Conservation (phyloP, 2,113 vertebrate species). For the Pedionomus torquatus region DNA sequence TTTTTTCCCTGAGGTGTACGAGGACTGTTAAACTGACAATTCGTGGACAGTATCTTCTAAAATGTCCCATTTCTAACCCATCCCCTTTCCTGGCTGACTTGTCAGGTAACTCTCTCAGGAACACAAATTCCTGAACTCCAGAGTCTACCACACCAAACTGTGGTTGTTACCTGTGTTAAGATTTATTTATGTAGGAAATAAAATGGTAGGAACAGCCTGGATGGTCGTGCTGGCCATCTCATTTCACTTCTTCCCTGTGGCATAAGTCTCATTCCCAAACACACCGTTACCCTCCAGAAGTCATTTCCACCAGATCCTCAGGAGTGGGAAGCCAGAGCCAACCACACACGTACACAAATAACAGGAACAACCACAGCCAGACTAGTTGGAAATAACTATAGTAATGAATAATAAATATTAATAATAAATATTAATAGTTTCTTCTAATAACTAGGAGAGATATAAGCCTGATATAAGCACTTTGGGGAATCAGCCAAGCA, state of each 20-base stretch:
- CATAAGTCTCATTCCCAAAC: neutral
- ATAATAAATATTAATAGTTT: too few relatives aligned
- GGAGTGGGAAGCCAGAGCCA: neutral
- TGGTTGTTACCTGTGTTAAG: neutral
- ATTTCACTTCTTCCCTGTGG: neutral
- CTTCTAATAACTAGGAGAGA: neutral
- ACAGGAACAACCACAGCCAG: neutral
- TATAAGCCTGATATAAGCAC: neutral
- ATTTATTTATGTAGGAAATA: neutral
- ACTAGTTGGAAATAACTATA: neutral
- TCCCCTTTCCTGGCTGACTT: neutral
- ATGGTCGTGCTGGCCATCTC: neutral
- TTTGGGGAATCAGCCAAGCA: neutral
- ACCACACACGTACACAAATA: neutral
- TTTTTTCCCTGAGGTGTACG: fast-evolving
- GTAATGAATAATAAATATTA: too few relatives aligned
- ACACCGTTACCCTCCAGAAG: neutral
- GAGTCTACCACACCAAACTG: neutral
- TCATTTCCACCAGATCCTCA: neutral
- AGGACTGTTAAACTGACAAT: neutral
- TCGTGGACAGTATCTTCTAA: neutral
- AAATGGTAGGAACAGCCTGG: neutral
- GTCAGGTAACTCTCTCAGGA: neutral
- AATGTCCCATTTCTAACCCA: neutral
- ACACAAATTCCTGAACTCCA: neutral